phyloP scores from a whole-genome alignment of 2,113 vertebrate species.

The Conger conger region DNA sequence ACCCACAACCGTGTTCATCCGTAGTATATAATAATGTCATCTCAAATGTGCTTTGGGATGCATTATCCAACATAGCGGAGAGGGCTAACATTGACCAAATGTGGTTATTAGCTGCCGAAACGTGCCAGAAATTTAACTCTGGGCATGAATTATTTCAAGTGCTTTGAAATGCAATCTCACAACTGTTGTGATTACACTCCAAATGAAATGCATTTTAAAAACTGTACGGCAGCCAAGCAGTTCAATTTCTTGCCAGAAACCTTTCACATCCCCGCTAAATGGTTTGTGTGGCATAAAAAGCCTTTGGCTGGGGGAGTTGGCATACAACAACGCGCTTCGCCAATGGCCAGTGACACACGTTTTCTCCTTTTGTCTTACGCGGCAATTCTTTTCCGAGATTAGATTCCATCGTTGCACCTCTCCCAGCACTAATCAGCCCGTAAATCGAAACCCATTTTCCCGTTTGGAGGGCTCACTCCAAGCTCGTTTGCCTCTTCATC shows the following conservation, averaged over 20 bases:
- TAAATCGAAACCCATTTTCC: conserved; percentile 17
- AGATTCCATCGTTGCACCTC: conserved; percentile 20
- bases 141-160: neutral
- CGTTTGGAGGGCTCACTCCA: neutral
- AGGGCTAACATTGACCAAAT: neutral
- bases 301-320: conserved; percentile 21
- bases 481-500: conserved; percentile 22
- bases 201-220: conserved; percentile 1
- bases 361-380: conserved; percentile 28
- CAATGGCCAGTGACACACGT: conserved; percentile 15
- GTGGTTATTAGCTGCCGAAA: neutral
- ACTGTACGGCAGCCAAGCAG: neutral
- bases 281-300: conserved; percentile 34
- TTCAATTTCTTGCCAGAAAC: conserved; percentile 23
- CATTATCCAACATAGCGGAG: neutral
- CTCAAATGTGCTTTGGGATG: neutral
- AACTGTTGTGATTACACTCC: conserved; percentile 1
- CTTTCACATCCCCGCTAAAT: conserved; percentile 42
- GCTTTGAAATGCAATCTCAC: conserved; percentile 7
- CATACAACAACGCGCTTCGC: conserved; percentile 21
- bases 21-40: neutral
- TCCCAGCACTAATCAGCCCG: conserved; percentile 4
- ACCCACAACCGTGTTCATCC: neutral
- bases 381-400: conserved; percentile 21
- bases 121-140: neutral